phyloP scores from a whole-genome alignment of 2,888 invertebrate genomes.

The Cepaea hortensis region DNA sequence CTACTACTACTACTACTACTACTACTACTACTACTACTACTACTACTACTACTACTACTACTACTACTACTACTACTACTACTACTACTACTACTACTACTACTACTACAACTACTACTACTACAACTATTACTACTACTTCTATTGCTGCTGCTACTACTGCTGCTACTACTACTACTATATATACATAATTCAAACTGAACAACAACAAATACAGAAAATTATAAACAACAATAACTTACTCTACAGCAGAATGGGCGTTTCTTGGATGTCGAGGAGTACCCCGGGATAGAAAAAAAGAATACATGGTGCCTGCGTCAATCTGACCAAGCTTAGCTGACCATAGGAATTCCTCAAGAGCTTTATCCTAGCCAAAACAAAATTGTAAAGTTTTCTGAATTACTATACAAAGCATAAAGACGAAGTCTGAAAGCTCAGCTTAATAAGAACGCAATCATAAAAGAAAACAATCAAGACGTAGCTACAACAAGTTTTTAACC shows the following conservation, averaged over 20 bases:
- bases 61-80: constrained; percentile 4
- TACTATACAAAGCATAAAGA: not conserved
- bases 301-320: constrained; percentile 68
- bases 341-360: constrained; percentile 63
- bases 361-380: constrained; percentile 62
- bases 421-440: not conserved
- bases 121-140: not conserved
- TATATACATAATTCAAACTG: too few relatives aligned
- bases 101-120: not conserved
- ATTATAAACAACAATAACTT: constrained; percentile 47
- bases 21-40: constrained; percentile 2
- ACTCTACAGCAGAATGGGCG: constrained; percentile 65
- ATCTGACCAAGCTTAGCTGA: constrained; percentile 69
- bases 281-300: constrained; percentile 68
- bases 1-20: not conserved
- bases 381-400: not conserved
- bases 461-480: not conserved
- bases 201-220: too few relatives aligned
- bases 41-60: constrained; percentile 7
- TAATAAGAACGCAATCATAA: not conserved
- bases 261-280: constrained; percentile 59
- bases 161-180: not conserved
- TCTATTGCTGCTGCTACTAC: constrained; percentile 1
- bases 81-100: not conserved
- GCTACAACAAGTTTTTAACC: not conserved